Base-by-base conservation (phyloP, 1,140 invertebrate genomes). In the Leptinotarsa undecemlineata region DNA sequence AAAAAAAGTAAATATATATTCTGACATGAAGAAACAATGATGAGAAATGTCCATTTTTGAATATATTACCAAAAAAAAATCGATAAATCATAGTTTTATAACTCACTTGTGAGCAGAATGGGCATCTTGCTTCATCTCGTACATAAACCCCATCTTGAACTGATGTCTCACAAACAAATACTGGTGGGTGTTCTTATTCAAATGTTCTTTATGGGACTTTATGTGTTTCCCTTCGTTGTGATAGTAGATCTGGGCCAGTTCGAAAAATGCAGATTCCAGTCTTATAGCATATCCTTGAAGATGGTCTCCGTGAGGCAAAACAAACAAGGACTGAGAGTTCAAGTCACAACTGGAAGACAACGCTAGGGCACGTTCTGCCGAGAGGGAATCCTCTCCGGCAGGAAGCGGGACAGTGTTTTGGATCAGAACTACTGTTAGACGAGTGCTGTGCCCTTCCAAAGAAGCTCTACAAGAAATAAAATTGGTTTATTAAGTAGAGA, bases 131-230 rank as follows among this genome's bases (percentile, higher is more conserved):
- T 94, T 93, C 64, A 99, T 85, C 87, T 99, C 98, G 86, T 95
- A 95, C 61, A 97, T 91, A 87, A 98, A 98, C n/a, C 93, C 98
- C 83, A 98, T 92, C 88, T 99, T 99, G 83, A 98, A 99, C 81
- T 98, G 95, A 88, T 99, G 97, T 23, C 98, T 87, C 4, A 99
- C 95, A 89, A 96, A 96, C 20, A 99, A 87, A 79, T 94, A 93
- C 82, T 95, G 94, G 86, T 98, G 96, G 17, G 92, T 93, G 14
- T 92, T 95, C 87, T 96, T 97, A 81, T 96, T 97, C 14, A 98
- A 88, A 81, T 96, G 93, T 83, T 98, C 96, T 77, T 93, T 89
- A 85, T 98, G 96, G 57, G 90, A 90, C 85, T 96, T 95, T 6
- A 99, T 92, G 71, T 91, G 90, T 81, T 93, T 91, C n/a, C 94